Conservation (phyloP, 2,888 invertebrate species). For the Scaptodrosophila latifasciaeformis region DNA sequence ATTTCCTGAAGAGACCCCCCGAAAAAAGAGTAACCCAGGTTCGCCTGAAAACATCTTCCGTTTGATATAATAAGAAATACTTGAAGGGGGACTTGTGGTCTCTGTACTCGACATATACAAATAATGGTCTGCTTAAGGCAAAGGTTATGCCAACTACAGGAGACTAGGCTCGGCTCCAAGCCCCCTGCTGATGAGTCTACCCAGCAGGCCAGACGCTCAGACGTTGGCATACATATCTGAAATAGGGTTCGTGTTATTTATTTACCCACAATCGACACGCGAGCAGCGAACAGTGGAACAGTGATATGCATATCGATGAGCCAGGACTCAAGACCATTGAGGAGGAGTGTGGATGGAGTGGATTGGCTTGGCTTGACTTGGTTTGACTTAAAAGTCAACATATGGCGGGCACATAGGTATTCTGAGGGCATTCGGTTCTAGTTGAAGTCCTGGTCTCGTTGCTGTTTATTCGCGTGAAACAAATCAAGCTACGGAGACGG, state of each 20-base stretch:
- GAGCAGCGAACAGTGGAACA: conserved; percentile 45
- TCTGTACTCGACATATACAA: conserved; percentile 56
- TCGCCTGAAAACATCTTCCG: no score
- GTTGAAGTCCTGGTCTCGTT: conserved; percentile 35
- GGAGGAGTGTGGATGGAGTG: background rate
- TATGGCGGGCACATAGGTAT: conserved; percentile 8
- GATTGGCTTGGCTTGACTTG: background rate
- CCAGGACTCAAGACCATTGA: conserved; percentile 17
- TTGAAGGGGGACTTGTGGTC: conserved; percentile 28
- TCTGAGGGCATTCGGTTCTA: conserved; percentile 1
- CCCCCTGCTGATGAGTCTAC: no score
- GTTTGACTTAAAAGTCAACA: background rate
- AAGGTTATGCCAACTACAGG: no score
- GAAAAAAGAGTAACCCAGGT: no score
- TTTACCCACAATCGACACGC: conserved; percentile 66
- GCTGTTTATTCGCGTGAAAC: conserved; percentile 66
- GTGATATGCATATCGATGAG: conserved; percentile 63
- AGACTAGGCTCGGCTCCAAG: no score
- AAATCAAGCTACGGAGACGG: conserved; percentile 40
- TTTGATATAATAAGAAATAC: no score
- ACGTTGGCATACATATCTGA: conserved; percentile 39
- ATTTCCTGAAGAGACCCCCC: no score
- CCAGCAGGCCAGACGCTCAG: no score
- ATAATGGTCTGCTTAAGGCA: no score
- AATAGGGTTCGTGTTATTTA: conserved; percentile 67